Base-by-base conservation (phyloP, 1,140 invertebrate genomes). In the Zaprionus ornatus region DNA sequence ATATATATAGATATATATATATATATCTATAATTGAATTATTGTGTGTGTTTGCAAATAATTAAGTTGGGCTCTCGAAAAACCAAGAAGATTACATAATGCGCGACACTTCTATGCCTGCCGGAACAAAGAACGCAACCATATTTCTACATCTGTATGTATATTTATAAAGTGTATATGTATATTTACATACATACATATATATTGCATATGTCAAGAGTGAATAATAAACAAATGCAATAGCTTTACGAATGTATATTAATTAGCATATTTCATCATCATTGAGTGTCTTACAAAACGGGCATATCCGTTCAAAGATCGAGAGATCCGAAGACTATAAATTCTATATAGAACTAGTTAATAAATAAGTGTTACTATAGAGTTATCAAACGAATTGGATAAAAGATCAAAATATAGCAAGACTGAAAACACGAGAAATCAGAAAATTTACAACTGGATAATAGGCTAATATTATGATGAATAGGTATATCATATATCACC, bases 191-290 rank as follows among this genome's bases (percentile, higher is more conserved):
- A 21, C 19, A 21, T 50, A 21, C 12, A 23, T 50, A 50, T 50
- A 21, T 50, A 23, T 45, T 45, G 40, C 40, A 45, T 50, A 50
- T 50, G 45, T 23, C 19, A 21, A 50, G 19, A 21, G 17, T 50
- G 9, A 50, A 23, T 48, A 48, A 48, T 23, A 50, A 50, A 50
- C 21, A 50, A 50, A 50, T 50, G 45, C 45, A 50, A 50, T 50
- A 48, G 45, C 45, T 19, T n/a, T 48, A 23, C 45, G 45, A 23
- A 10, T 19, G 45, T 21, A 50, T 50, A 50, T 50, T 50, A 50
- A 50, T 50, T 50, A 50, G 45, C 45, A 50, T 50, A 50, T 50
- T 50, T 50, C 19, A 50, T 50, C 45, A 50, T 23, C 45, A 50
- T 21, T 17, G 40, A 50, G 3, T 12, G 4, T 2, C 19, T 13